Percentiles rank a stretch among this genome's conserved stretches.
Evolutionary conservation across 2,113 vertebrate species (phyloP).

Genomic region (Cephalopholis sonnerati): DNA sequence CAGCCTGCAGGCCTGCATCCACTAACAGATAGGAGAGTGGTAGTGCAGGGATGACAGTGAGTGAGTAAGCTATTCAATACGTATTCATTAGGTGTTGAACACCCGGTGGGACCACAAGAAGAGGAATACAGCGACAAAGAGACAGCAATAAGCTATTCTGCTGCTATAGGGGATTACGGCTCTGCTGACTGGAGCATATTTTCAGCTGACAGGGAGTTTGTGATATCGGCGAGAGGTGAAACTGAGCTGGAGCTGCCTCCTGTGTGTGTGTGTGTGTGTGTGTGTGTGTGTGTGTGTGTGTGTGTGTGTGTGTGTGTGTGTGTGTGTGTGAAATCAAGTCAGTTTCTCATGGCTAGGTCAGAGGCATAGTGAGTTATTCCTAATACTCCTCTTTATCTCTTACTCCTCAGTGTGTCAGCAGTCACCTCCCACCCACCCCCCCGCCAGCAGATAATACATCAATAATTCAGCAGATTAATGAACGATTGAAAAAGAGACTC

Average conservation of each 20-base stretch:
- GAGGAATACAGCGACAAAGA: constrained; percentile 38
- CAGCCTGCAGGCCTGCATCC: neutral
- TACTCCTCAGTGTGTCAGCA: constrained; percentile 35
- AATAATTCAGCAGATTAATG: constrained; percentile 72
- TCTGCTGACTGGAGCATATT: constrained; percentile 66
- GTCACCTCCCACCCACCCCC: constrained; percentile 30
- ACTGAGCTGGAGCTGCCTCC: neutral
- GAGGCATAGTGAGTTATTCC: constrained; percentile 9
- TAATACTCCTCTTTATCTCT: constrained; percentile 23
- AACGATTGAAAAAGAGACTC: constrained; percentile 23
- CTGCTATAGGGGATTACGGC: constrained; percentile 19
- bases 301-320: neutral
- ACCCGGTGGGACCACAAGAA: constrained; percentile 18
- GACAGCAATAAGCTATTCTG: constrained; percentile 44
- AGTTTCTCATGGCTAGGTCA: neutral
- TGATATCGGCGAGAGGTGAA: constrained; percentile 49
- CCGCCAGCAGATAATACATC: constrained; percentile 48
- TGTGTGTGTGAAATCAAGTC: constrained; percentile 8
- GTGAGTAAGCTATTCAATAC: constrained; percentile 13
- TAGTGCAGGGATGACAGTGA: constrained; percentile 5
- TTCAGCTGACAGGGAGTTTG: constrained; percentile 66
- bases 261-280: neutral
- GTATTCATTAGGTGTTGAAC: constrained; percentile 51
- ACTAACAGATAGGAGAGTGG: neutral
- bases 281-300: neutral